A percentile compares a stretch with the other conserved stretches of the same genome.
Conservation (phyloP, 2,888 invertebrate species). For the Nematopogon swammerdamellus region DNA sequence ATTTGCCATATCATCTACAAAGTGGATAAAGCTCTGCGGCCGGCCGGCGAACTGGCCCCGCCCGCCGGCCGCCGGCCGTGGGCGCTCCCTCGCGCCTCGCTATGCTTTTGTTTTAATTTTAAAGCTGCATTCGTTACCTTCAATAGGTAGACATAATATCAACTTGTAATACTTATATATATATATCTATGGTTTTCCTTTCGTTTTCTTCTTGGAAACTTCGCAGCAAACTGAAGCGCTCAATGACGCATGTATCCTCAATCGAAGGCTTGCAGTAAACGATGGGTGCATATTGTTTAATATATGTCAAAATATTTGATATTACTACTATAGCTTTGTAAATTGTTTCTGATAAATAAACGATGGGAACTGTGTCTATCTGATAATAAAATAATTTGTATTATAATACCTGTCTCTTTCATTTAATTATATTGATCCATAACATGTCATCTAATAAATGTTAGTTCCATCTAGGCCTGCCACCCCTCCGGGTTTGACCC, state of each 20-base stretch:
- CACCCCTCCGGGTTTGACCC: too few species aligned
- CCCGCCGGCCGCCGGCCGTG: slow-evolving; percentile 13
- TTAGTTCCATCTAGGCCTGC: too few species aligned
- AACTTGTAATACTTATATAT: slow-evolving; percentile 17
- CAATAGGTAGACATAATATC: slow-evolving; percentile 31
- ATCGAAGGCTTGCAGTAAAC: slow-evolving; percentile 54
- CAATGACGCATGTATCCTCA: slow-evolving; percentile 52
- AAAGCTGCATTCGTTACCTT: slow-evolving; percentile 41
- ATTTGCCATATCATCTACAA: neutral
- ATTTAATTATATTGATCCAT: slow-evolving; percentile 6
- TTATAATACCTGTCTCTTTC: slow-evolving; percentile 37
- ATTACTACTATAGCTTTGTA: slow-evolving; percentile 67
- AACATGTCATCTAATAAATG: too few species aligned
- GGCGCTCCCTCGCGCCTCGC: slow-evolving; percentile 19
- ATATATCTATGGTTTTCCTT: slow-evolving; percentile 52
- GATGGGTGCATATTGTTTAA: slow-evolving; percentile 57
- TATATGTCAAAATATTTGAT: slow-evolving; percentile 33
- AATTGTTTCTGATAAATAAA: slow-evolving; percentile 69
- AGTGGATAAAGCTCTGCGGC: slow-evolving; percentile 2
- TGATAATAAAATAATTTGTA: slow-evolving; percentile 70
- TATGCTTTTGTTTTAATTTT: slow-evolving; percentile 47
- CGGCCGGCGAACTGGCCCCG: too few species aligned
- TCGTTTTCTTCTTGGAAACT: slow-evolving; percentile 35
- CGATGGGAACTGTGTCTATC: slow-evolving; percentile 71
- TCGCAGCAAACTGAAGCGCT: slow-evolving; percentile 52